Conservation (phyloP, 2,113 vertebrate species). For the Pipra filicauda region DNA sequence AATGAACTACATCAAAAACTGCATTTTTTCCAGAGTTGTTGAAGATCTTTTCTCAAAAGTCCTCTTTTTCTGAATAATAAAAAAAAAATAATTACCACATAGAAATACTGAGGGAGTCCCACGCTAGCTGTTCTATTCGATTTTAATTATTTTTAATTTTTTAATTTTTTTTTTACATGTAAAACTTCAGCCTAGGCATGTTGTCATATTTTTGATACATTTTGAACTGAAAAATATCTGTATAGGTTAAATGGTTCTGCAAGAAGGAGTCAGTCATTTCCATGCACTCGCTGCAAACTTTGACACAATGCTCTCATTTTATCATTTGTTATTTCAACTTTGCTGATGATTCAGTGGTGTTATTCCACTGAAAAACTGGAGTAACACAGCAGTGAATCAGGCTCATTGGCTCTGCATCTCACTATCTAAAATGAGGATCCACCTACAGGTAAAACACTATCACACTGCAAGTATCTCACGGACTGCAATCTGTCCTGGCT, state of each 20-base stretch:
- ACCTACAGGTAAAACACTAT: slow-evolving; percentile 12
- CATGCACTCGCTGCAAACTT: background rate
- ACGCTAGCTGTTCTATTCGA: fast-evolving
- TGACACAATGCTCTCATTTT: background rate
- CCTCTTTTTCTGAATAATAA: background rate
- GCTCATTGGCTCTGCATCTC: background rate
- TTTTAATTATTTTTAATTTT: background rate
- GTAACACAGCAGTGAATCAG: background rate
- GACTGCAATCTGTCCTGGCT: slow-evolving; percentile 27
- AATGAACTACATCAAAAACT: background rate
- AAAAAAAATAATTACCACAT: background rate
- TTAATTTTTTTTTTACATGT: background rate
- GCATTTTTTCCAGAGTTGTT: background rate
- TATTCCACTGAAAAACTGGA: background rate
- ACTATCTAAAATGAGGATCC: slow-evolving; percentile 12
- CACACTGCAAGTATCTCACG: background rate
- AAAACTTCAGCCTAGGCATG: background rate
- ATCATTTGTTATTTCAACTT: background rate
- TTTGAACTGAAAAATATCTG: background rate
- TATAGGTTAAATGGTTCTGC: background rate
- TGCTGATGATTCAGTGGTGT: slow-evolving; percentile 41
- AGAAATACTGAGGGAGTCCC: too few relatives aligned
- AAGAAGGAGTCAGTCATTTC: background rate
- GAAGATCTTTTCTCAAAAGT: background rate
- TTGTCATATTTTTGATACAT: background rate